These are phyloP conservation scores for Metridium senile DNA, from an alignment of 92 coral and sea anemone genomes.

Conservation along the genomic window DNA sequence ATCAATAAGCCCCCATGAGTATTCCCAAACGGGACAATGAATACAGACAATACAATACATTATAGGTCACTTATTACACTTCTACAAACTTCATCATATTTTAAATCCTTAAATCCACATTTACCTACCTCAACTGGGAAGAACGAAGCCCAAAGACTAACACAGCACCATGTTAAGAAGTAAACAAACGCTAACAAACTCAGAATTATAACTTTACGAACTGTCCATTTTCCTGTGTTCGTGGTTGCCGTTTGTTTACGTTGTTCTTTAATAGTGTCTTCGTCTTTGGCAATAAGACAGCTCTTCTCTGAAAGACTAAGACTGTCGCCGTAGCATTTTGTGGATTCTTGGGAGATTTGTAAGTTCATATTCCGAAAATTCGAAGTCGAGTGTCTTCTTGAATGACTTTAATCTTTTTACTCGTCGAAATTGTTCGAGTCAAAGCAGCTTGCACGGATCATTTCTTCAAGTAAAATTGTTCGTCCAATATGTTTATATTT, in stretches of 20 bases:
- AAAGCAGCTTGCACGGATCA: too few species aligned
- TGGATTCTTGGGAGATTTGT: background rate
- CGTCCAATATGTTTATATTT: too few species aligned
- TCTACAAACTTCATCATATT: background rate
- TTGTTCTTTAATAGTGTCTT: background rate
- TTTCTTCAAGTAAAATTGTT: too few species aligned
- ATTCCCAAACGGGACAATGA: too few species aligned
- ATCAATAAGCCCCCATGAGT: too few species aligned
- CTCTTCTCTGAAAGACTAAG: background rate
- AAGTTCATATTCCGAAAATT: background rate
- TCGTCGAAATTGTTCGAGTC: too few species aligned
- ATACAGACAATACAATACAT: too few species aligned
- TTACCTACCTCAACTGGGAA: conserved; percentile 21
- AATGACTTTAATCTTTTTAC: background rate
- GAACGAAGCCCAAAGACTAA: conserved; percentile 19
- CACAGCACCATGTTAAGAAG: conserved; percentile 22
- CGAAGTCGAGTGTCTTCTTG: background rate
- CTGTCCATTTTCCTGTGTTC: conserved; percentile 1
- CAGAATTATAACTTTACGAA: conserved; percentile 5
- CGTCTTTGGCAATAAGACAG: background rate
- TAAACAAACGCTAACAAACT: conserved; percentile 16
- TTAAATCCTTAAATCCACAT: background rate
- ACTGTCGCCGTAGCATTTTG: background rate
- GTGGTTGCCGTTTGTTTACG: too few species aligned
- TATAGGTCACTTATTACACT: background rate